phyloP scores from a whole-genome alignment of 2,888 invertebrate species.

The Marasmarcha lunaedactyla region DNA sequence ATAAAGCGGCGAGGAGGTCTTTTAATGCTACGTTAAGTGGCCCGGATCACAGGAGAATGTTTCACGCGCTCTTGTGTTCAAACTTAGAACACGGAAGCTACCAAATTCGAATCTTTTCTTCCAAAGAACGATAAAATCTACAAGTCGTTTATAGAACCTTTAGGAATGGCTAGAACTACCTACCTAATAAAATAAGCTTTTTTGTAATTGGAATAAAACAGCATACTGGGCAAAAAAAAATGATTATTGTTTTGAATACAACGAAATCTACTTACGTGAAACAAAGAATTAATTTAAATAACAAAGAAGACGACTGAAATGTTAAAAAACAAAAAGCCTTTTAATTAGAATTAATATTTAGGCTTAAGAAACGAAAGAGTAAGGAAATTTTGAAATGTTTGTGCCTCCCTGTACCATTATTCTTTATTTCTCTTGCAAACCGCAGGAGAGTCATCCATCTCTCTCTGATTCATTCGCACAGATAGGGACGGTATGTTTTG shows the following conservation, averaged over 20 bases:
- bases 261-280: constrained; percentile 57
- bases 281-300: constrained; percentile 61
- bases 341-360: constrained; percentile 67
- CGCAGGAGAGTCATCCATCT: constrained; percentile 6
- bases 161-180: too few species aligned
- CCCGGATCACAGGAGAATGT: constrained; percentile 21
- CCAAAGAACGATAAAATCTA: too few species aligned
- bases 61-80: not conserved
- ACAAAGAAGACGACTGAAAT: constrained; percentile 44
- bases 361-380: constrained; percentile 11
- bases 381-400: constrained; percentile 12
- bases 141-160: too few species aligned
- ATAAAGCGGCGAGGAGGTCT: constrained; percentile 38
- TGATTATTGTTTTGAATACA: constrained; percentile 27
- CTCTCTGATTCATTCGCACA: constrained; percentile 5
- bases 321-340: constrained; percentile 51
- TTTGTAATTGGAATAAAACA: too few species aligned
- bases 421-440: constrained; percentile 8
- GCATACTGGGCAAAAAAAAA: too few species aligned
- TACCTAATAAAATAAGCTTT: too few species aligned
- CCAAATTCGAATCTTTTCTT: too few species aligned
- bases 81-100: not conserved
- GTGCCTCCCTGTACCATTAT: constrained; percentile 7
- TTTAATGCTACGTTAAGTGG: constrained; percentile 40
- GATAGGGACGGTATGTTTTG: constrained; percentile 13